Evolutionary conservation across 2,113 vertebrate genomes (phyloP), one percentile per base, ranked within the genome.

Genomic region (Empidonax traillii): DNA sequence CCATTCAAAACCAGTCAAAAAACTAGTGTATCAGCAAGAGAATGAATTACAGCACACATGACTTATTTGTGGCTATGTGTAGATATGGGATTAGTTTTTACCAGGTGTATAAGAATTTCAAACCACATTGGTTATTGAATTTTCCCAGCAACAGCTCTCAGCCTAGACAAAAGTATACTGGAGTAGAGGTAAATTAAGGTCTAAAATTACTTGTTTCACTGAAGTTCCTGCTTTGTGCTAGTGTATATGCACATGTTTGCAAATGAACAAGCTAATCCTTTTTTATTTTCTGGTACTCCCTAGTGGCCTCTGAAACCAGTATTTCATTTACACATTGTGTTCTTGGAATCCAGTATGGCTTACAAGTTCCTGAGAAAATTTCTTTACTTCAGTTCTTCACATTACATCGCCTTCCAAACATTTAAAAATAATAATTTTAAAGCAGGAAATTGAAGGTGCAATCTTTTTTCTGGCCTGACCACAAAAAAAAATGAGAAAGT

Each of bases 401-500:
- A 68, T 94, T 93, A 89, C 66, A 89, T 95, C 23, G 14, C n/a
- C 44, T 90, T 90, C 51, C 47, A 95, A 93, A 88, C 18, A 93
- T 85, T 90, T 82, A 65, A 83, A 88, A 95, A 89, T 79, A 92
- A 79, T 93, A 72, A 82, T 85, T 95, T 94, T 85, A 39, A 94
- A 94, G 66, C 62, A 91, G 82, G 87, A 85, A 92, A 55, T 65
- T 82, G 33, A 93, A 96, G 41, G 79, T 92, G 82, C 58, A 72
- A 95, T 88, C 78, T 73, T 94, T 92, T 91, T 88, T 68, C 78
- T 93, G 76, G 68, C 69, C 51, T 95, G 69, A 89, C 72, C 84
- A 88, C 72, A 93, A 83, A 93, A 77, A 75, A 86, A 93, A 96
- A 88, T 68, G 62, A 92, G 72, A 90, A 93, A 88, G 49, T 77